Conservation (phyloP, 2,113 vertebrate genomes). For the Entelurus aequoreus region DNA sequence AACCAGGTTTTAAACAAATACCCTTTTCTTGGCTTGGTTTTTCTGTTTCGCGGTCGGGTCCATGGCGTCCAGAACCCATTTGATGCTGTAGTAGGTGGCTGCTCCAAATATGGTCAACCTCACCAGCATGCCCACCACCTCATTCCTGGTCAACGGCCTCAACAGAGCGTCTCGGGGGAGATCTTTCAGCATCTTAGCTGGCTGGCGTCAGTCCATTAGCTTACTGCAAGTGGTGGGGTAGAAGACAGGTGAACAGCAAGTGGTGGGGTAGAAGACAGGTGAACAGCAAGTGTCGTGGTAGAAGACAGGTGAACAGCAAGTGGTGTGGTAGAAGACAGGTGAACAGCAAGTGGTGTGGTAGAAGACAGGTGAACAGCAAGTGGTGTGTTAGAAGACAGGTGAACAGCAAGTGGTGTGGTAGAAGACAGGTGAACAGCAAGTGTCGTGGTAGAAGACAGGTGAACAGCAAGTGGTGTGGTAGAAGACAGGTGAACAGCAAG, state of each 20-base stretch:
- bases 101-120: constrained; percentile 74
- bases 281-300: too few species aligned
- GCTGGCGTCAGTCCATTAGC: constrained; percentile 54
- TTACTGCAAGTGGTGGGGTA: constrained; percentile 4
- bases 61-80: constrained; percentile 76
- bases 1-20: background rate
- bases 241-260: background rate
- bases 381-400: background rate
- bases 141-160: constrained; percentile 68
- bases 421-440: background rate
- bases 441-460: too few species aligned
- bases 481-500: background rate
- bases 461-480: too few species aligned
- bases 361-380: background rate
- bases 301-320: background rate
- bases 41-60: constrained; percentile 76
- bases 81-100: constrained; percentile 76
- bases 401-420: background rate
- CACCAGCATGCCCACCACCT: constrained; percentile 70
- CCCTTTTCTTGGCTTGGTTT: constrained; percentile 74
- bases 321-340: background rate
- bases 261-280: background rate
- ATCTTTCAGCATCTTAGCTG: constrained; percentile 64
- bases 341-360: too few species aligned
- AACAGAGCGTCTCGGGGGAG: constrained; percentile 69